Base-by-base conservation (phyloP, 1,140 invertebrate genomes). In the Drosophila kohkoa region DNA sequence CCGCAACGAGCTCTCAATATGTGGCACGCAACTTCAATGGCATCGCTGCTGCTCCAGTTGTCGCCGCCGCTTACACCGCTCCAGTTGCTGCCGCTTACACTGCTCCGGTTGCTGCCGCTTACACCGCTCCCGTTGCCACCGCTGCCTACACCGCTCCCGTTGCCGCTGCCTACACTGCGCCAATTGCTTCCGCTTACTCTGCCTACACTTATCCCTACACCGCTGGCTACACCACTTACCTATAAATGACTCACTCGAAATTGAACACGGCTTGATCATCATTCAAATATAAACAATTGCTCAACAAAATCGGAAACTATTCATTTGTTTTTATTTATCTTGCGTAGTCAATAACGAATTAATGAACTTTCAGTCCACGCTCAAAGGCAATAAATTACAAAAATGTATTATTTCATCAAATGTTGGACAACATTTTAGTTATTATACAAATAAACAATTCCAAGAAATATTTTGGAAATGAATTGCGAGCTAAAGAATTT, bases 1-100 rank as follows among this genome's bases (percentile, higher is more conserved):
- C 93, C 5, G 93, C 93, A n/a, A 92, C 86, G 20, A 93, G 93
- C 73, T 93, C 92, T 3, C 93, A 93, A 70, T 92, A 92, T 48
- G 87, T 93, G 55, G 91, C 93, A 45, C 92, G 93, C 52, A 93
- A 93, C 77, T 93, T 91, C 65, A 93, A 93, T 49, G 92, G 92
- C 35, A 74, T 91, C 13, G 89, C 92, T 16, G 58, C 85, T 43
- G 87, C 90, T 15, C 91, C 75, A 11, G 66, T 90, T 70, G 90
- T 92, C 57, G 82, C 87, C 6, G 59, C 68, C 16, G 66, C 62
- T 20, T 76, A 68, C 3, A 75, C 81, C 5, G 81, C 78, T 3
- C 81, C 81, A 16, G 41, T 57, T 30, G 48, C 80, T 1, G 77
- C 82, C 7, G 72, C 79, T 0, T 89, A 89, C n/a, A 67, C 78